Evolutionary conservation across 1,140 invertebrate genomes (phyloP).

Genomic region (Drosophila baimaii): DNA sequence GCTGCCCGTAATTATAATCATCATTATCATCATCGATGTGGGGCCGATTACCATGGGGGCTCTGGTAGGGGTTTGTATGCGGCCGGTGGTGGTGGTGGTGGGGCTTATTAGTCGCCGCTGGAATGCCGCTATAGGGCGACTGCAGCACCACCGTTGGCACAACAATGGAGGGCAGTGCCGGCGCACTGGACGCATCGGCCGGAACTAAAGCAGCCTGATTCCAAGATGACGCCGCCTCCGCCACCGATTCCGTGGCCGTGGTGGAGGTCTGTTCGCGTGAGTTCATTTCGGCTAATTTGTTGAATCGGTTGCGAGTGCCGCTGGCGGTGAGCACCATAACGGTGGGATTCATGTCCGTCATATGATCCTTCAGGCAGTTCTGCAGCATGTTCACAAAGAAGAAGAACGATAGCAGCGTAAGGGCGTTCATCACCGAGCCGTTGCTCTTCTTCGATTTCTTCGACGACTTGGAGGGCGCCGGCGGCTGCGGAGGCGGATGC

Average conservation of each 20-base stretch:
- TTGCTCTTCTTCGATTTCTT: conserved; percentile 64
- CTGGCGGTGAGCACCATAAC: conserved; percentile 82
- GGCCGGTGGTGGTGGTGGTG: conserved; percentile 12
- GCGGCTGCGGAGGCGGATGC: conserved; percentile 16
- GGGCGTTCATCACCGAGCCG: conserved; percentile 86
- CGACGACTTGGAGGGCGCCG: conserved; percentile 17
- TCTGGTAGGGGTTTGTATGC: conserved; percentile 18
- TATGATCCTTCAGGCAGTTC: conserved; percentile 87
- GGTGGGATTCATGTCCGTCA: conserved; percentile 86
- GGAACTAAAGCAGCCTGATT: conserved; percentile 53
- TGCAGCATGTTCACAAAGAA: conserved; percentile 93
- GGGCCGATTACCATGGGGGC: conserved; percentile 20
- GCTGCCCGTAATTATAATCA: conserved; percentile 76
- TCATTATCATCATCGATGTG: conserved; percentile 33
- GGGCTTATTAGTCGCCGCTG: conserved; percentile 66
- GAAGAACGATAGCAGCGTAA: conserved; percentile 92
- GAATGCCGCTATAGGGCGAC: conserved; percentile 60
- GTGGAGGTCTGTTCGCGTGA: conserved; percentile 81
- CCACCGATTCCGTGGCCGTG: conserved; percentile 58
- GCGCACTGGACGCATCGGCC: conserved; percentile 16
- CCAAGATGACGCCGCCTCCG: conserved; percentile 52
- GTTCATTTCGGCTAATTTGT: conserved; percentile 83
- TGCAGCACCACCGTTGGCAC: conserved; percentile 67
- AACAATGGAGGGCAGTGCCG: conserved; percentile 54
- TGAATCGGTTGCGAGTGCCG: conserved; percentile 73